A percentile compares a stretch with the other conserved stretches of the same genome.
Conservation (phyloP, 2,113 vertebrate genomes). For the Catagonus wagneri region DNA sequence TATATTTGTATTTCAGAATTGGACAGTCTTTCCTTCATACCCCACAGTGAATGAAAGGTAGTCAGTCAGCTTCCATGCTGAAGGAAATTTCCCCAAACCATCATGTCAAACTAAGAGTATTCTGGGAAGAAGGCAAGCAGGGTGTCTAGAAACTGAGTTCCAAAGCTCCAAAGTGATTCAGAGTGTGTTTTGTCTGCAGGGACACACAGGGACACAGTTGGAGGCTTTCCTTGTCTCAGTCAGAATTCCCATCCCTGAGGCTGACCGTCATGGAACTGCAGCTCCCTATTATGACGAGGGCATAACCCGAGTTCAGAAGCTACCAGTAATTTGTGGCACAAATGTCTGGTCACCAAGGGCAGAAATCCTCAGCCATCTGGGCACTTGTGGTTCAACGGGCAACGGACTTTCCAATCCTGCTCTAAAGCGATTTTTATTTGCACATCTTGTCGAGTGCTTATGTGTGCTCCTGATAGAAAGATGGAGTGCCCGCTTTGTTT, state of each 20-base stretch:
- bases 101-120: constrained; percentile 1
- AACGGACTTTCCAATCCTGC: neutral
- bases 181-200: constrained; percentile 44
- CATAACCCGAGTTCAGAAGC: constrained; percentile 35
- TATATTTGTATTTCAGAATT: neutral
- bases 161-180: constrained; percentile 55
- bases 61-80: neutral
- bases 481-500: neutral
- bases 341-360: constrained; percentile 46
- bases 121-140: constrained; percentile 3
- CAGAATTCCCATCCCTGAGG: neutral
- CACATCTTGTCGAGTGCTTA: neutral
- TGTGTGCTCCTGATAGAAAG: neutral
- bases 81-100: constrained; percentile 5
- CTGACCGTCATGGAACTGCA: neutral
- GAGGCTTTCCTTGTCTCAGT: neutral
- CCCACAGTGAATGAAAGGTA: neutral
- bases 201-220: neutral
- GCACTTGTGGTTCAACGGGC: constrained; percentile 44
- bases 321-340: constrained; percentile 48
- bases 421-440: constrained; percentile 53
- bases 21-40: neutral
- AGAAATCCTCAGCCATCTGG: constrained; percentile 55
- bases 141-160: constrained; percentile 33
- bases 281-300: constrained; percentile 22